Conservation (phyloP, 23 tunicate species). For the Phallusia fumigata region DNA sequence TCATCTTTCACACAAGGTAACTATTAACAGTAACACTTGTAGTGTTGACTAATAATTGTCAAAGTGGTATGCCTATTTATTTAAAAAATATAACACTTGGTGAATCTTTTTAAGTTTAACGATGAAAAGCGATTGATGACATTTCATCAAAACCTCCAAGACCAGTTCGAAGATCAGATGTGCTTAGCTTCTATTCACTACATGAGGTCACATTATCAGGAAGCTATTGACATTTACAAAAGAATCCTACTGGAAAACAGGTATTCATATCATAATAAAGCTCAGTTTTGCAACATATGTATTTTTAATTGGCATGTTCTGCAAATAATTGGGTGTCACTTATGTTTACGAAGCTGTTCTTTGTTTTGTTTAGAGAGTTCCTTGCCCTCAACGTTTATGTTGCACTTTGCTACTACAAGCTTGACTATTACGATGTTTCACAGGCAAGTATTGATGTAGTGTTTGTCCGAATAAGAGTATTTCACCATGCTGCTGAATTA, state of each 20-base stretch:
- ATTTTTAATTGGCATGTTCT: too few relatives aligned
- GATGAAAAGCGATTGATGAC: conserved; percentile 85
- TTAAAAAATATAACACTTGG: background rate
- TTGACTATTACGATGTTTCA: conserved; percentile 98
- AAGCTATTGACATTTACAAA: conserved; percentile 96
- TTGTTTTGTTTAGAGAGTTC: conserved; percentile 66
- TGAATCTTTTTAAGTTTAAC: conserved; percentile 52
- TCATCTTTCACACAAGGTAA: conserved; percentile 94
- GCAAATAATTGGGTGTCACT: background rate
- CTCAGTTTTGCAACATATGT: too few relatives aligned
- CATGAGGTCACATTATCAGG: conserved; percentile 99
- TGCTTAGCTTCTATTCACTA: conserved; percentile 97
- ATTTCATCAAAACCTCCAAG: conserved; percentile 83
- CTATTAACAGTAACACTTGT: background rate
- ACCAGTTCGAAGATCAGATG: conserved; percentile 94
- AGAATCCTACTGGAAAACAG: conserved; percentile 86
- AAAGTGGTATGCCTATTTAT: background rate
- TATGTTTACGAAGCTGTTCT: background rate
- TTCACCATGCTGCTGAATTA: too few relatives aligned
- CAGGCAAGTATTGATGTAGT: conserved; percentile 59
- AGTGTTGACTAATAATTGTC: background rate
- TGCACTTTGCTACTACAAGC: conserved; percentile 95
- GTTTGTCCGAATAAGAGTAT: too few relatives aligned
- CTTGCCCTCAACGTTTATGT: conserved; percentile 97
- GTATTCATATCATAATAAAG: conserved; percentile 28